A percentile compares a stretch with the other conserved stretches of the same genome.
Conservation (phyloP, 2,797 vertebrate genomes). For the Sphaeramia orbicularis region DNA sequence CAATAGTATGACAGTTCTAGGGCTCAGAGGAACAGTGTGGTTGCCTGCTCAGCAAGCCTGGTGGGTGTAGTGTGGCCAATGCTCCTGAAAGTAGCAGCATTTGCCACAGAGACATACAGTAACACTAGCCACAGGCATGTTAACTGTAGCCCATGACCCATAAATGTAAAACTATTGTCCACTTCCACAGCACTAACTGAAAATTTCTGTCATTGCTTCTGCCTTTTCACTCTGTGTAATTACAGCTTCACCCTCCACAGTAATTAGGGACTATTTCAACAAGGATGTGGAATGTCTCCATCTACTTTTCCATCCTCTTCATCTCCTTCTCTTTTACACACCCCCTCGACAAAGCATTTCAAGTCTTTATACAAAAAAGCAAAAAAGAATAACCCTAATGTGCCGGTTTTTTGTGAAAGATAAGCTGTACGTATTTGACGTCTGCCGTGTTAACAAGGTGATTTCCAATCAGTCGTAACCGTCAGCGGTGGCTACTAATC, state of each 20-base stretch:
- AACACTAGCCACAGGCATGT: slow-evolving; percentile 66
- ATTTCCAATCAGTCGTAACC: slow-evolving; percentile 30
- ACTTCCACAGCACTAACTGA: slow-evolving; percentile 46
- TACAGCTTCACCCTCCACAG: slow-evolving; percentile 81
- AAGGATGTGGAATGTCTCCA: slow-evolving; percentile 77
- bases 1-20: slow-evolving; percentile 17
- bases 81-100: slow-evolving; percentile 55
- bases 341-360: slow-evolving; percentile 45
- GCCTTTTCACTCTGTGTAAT: slow-evolving; percentile 76
- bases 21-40: slow-evolving; percentile 33
- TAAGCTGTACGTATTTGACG: slow-evolving; percentile 25
- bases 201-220: slow-evolving; percentile 45
- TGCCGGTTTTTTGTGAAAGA: too few species aligned
- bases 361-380: slow-evolving; percentile 11
- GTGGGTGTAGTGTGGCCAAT: slow-evolving; percentile 51
- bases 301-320: slow-evolving; percentile 56
- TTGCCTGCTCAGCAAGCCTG: slow-evolving; percentile 26
- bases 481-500: slow-evolving; percentile 4
- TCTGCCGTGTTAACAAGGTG: slow-evolving; percentile 17
- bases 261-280: slow-evolving; percentile 86
- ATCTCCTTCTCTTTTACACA: slow-evolving; percentile 54
- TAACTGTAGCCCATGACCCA: slow-evolving; percentile 61
- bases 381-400: too few species aligned
- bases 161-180: slow-evolving; percentile 67
- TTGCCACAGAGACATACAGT: slow-evolving; percentile 42